Conservation (phyloP, 2,888 invertebrate species). For the Mylabris sibirica region DNA sequence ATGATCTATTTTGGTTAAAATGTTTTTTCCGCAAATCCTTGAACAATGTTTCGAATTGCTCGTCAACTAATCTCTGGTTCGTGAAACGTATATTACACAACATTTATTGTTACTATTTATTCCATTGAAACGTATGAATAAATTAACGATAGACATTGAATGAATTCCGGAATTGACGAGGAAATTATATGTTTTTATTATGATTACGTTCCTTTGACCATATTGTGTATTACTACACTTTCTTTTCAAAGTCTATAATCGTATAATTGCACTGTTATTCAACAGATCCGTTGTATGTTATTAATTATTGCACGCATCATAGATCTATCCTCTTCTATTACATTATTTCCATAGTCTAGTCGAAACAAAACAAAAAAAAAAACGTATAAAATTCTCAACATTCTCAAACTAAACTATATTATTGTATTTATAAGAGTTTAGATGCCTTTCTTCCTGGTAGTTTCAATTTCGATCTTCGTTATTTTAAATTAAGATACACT, state of each 20-base stretch:
- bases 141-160: not conserved
- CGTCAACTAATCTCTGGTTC: too few species aligned
- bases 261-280: constrained; percentile 7
- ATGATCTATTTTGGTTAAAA: too few species aligned
- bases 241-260: constrained; percentile 13
- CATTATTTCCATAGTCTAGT: not conserved
- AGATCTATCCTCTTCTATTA: not conserved
- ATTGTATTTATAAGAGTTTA: not conserved
- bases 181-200: constrained; percentile 9
- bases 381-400: too few species aligned
- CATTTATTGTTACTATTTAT: not conserved
- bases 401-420: constrained; percentile 4
- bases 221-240: constrained; percentile 6
- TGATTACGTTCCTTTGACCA: not conserved
- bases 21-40: too few species aligned
- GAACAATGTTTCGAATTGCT: too few species aligned
- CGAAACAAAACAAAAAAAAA: not conserved
- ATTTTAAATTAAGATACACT: not conserved
- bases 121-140: not conserved
- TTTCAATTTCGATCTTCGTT: not conserved
- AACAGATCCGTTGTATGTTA: not conserved
- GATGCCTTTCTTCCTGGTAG: not conserved
- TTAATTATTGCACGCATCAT: constrained; percentile 11
- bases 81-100: too few species aligned
- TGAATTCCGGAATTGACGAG: constrained; percentile 2